A percentile compares a stretch with the other conserved stretches of the same genome.
Conservation (phyloP, 2,113 vertebrate species). For the Archocentrus centrarchus region DNA sequence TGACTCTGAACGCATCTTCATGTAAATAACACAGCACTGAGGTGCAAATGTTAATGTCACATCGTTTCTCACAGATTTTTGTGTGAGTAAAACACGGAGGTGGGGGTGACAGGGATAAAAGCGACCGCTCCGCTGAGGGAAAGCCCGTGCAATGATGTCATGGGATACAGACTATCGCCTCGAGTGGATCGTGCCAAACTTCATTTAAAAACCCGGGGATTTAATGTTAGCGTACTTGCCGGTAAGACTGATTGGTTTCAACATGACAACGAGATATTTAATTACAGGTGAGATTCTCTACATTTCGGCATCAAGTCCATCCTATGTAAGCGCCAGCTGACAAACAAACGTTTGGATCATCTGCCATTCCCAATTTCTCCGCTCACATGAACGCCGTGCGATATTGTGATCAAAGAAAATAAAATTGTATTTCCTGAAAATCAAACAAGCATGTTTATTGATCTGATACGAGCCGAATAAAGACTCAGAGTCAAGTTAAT, state of each 20-base stretch:
- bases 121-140: conserved; percentile 46
- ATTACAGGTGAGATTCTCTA: background rate
- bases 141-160: conserved; percentile 73
- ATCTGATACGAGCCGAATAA: background rate
- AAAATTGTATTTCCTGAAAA: background rate
- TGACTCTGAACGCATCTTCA: background rate
- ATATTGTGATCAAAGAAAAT: background rate
- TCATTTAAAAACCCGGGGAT: conserved; percentile 26
- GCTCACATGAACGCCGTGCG: background rate
- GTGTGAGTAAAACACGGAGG: background rate
- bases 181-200: conserved; percentile 6
- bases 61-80: background rate
- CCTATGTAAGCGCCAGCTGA: background rate
- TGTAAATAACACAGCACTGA: background rate
- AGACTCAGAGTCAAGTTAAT: background rate
- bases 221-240: background rate
- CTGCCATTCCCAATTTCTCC: background rate
- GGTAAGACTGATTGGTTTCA: background rate
- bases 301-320: background rate
- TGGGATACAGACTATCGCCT: conserved; percentile 29
- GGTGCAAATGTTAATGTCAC: conserved; percentile 27
- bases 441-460: background rate
- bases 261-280: background rate
- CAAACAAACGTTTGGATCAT: background rate
- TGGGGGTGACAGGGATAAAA: conserved; percentile 38